These are phyloP conservation scores for Elaeidobius kamerunicus DNA, from an alignment of 2,888 invertebrate species.

Conservation along the genomic window DNA sequence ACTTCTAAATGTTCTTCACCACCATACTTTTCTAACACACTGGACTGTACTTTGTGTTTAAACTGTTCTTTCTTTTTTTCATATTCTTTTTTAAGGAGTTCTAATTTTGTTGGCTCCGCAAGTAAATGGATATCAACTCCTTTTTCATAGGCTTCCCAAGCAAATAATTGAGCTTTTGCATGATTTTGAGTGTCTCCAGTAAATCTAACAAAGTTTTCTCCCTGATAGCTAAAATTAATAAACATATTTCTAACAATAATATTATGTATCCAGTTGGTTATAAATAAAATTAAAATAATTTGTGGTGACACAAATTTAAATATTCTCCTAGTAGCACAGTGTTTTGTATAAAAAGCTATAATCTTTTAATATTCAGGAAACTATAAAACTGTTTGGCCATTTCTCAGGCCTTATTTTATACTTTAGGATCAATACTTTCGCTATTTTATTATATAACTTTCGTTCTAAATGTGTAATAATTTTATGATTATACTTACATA, in stretches of 20 bases:
- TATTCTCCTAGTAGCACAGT: too few species aligned
- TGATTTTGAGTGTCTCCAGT: constrained; percentile 92
- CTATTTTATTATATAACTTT: not conserved
- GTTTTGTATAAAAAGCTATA: too few species aligned
- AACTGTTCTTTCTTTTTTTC: constrained; percentile 85
- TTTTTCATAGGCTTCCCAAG: constrained; percentile 93
- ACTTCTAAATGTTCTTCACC: constrained; percentile 88
- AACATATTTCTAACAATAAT: too few species aligned
- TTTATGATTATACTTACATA: constrained; percentile 40
- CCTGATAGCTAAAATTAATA: constrained; percentile 63
- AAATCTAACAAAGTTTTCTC: constrained; percentile 95
- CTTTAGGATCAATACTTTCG: too few species aligned
- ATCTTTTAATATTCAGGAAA: too few species aligned
- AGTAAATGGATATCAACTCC: constrained; percentile 93
- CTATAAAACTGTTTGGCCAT: too few species aligned
- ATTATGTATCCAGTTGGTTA: too few species aligned
- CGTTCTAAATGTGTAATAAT: not conserved
- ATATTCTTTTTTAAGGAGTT: constrained; percentile 86
- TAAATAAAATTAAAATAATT: too few species aligned
- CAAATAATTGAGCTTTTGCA: constrained; percentile 90
- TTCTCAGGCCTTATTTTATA: not conserved
- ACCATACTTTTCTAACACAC: constrained; percentile 90
- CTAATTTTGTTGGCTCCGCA: constrained; percentile 97
- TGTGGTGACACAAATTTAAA: too few species aligned
- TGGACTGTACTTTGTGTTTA: constrained; percentile 80